Base-by-base conservation (phyloP, 2,888 invertebrate genomes). In the Tupiocoris notatus region DNA sequence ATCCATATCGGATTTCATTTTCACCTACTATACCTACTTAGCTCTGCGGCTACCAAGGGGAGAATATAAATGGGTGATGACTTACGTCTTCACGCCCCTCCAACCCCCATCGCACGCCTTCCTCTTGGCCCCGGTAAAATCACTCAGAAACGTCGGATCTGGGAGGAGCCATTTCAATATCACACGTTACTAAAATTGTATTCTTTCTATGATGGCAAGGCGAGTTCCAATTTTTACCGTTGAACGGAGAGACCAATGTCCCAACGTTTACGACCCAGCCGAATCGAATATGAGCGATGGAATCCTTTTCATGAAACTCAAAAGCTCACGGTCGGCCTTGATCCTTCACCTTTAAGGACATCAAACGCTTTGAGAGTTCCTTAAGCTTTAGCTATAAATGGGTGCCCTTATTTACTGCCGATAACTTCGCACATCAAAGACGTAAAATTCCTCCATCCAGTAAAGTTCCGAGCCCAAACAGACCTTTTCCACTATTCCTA, bases 341-440 rank as follows among this genome's bases (percentile, higher is more conserved):
- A 59, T 59, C 59, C 16, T 59, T 18, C 59, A 59, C 59, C 59
- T 59, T 59, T 59, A 59, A 59, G 59, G 59, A 59, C 59, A 59
- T 59, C 59, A 59, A 59, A 59, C 59, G 59, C n/a, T 18, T 6
- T 59, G 59, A n/a, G 59, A 59, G 59, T 59, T 59, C 59, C 59
- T 59, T 59, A n/a, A 59, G 59, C 6, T n/a, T 17, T n/a, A 59
- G 59, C 59, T 59, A 59, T 59, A 59, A 59, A 59, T 59, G 59
- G 17, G 16, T 9, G 59, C 59, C 20, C 17, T 59, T 59, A 59
- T 59, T 59, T 59, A 59, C 59, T n/a, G n/a, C n/a, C 59, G 59
- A 59, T 59, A 59, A 59, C 59, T 59, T 59, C 6, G 59, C 59
- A 59, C 59, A 17, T 59, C 59, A 59, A 59, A 39, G 39, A 39